Base-by-base conservation (phyloP, 2,888 invertebrate genomes). In the Eurytoma californica region DNA sequence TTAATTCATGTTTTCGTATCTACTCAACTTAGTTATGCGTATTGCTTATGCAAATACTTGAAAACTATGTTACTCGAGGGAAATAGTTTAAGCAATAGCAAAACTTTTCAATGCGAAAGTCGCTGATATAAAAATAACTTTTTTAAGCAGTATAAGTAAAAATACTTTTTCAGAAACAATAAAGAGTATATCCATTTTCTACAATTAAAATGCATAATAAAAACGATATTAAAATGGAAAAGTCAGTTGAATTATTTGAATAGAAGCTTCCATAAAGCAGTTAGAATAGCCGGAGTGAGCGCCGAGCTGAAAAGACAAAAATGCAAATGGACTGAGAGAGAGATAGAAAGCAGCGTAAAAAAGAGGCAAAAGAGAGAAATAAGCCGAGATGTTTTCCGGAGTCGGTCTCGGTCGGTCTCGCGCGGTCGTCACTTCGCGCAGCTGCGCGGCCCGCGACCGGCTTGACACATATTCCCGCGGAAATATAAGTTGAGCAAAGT, bases 381-480 rank as follows among this genome's bases (percentile, higher is more conserved):
- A 47, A 58, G 70, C 16, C 57, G 51, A 72, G 70, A 72, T 72
- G 24, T 60, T 70, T 60, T 28, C 49, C 39, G 49, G n/a, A 24
- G 58, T 9, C 16, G 63, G 12, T n/a, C 61, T 39, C 5, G n/a
- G 58, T 9, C 16, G 63, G 12, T 39, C 7, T 5, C 61, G 63
- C 12, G 39, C n/a, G 5, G 39, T 47, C 63, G 5, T 55, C 72
- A 51, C 61, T 72, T 53, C 39, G 65, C 65, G 39, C 66, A 57
- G 47, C 57, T 30, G 14, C 61, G n/a, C 61, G 67, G 9, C 16
- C 24, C 24, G n/a, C 39, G 53, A 9, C 9, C 9, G 9, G 51
- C 57, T 70, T 70, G 77, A 77, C 70, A 77, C 70, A 70, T 28
- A 70, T 77, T 49, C 61, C 2, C 68, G 18, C 18, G 39, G 30